Base-by-base conservation (phyloP, 2,888 invertebrate genomes). In the Phania funesta region DNA sequence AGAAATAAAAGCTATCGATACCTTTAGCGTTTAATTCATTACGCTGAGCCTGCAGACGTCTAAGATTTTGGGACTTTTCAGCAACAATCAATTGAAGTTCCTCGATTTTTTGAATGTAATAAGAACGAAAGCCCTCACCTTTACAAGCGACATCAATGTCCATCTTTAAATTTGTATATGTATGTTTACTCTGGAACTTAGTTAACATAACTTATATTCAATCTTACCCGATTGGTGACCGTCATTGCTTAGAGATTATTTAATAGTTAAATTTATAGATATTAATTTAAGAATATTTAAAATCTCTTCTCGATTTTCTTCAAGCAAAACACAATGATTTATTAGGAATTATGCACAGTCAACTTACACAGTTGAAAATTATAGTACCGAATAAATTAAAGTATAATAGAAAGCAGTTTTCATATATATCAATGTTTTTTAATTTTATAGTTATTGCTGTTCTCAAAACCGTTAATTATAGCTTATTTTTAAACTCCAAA, bases 1-100 rank as follows among this genome's bases (percentile, higher is more conserved):
- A 11, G 1, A 32, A 32, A 32, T 32, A 32, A 9, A 32, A 32
- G 11, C 35, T 38, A 38, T 4, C 11, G n/a, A 38, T 90, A 96
- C 97, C 97, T 95, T 99, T 99, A 8, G 98, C 98, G 92, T 99
- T 99, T 0, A 99, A 94, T 91, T 99, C 99, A 93, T 99, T 99
- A 85, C 99, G 93, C 90, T 99, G 99, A 16, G 99, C 99, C 92
- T 99, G 99, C 82, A 99, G 92, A 90, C 99, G 95, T 71, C 99
- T 94, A 64, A 99, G 93, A 92, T 99, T 99, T 91, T 99, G 99
- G 86, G 97, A 96, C 90, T 99, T 99, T 87, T 99, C 99, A n/a
- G 98, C 97, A 5, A 99, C 98, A 86, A 97, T 94, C 70, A 99
- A 93, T 91, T 98, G 98, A 22, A 99, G 92, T 91, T 99, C 99